Conservation (phyloP, 2,888 invertebrate genomes). For the Morpho deidamia region DNA sequence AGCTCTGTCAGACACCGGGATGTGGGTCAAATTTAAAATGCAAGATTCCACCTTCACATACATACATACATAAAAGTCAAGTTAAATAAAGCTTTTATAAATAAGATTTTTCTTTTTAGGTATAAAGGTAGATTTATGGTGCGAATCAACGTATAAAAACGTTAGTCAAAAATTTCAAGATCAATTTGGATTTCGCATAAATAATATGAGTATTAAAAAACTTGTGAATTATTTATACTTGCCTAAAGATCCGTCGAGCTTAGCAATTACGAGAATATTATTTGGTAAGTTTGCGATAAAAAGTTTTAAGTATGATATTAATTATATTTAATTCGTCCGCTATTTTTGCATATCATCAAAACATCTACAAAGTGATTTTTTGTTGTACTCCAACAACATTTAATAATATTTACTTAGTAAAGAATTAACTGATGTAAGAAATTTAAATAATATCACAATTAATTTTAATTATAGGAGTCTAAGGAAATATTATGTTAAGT, state of each 20-base stretch:
- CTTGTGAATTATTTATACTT: slow-evolving; percentile 78
- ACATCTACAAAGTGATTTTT: no score
- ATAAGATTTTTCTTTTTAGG: slow-evolving; percentile 8
- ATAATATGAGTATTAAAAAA: slow-evolving; percentile 49
- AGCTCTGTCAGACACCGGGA: no score
- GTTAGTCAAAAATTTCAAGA: slow-evolving; percentile 39
- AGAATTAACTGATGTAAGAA: no score
- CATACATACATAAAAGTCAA: no score
- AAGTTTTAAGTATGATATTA: background rate
- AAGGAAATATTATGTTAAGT: background rate
- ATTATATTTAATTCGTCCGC: background rate
- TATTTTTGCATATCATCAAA: background rate
- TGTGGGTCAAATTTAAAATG: no score
- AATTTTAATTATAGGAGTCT: no score
- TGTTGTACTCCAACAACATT: no score
- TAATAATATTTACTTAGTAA: no score
- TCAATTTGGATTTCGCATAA: slow-evolving; percentile 51
- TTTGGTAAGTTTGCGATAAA: slow-evolving; percentile 81
- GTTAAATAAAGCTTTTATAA: no score
- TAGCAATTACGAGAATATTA: slow-evolving; percentile 87
- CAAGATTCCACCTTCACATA: no score
- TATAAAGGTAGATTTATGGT: slow-evolving; percentile 5
- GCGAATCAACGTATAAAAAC: background rate
- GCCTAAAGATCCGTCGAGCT: slow-evolving; percentile 85
- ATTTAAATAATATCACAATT: no score